These are phyloP conservation scores for Frieseomelitta varia DNA, from an alignment of 1,140 invertebrate genomes.

Conservation along the genomic window DNA sequence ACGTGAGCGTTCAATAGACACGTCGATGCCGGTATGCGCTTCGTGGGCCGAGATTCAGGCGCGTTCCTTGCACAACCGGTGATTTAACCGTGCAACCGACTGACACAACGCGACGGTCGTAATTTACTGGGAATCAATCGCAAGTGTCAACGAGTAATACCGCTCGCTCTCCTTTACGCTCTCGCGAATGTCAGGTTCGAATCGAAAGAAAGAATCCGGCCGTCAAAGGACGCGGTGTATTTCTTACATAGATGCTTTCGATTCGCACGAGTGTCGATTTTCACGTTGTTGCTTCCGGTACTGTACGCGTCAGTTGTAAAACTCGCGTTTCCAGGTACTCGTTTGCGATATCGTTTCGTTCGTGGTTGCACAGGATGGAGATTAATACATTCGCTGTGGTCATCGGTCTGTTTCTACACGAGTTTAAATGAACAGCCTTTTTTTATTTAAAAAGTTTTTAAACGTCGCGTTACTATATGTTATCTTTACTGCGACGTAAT, in stretches of 20 bases:
- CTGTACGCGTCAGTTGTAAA: neutral
- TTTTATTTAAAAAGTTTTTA: no score
- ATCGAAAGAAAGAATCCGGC: neutral
- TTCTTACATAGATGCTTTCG: neutral
- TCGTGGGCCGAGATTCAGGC: conserved; percentile 43
- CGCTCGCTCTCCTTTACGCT: neutral
- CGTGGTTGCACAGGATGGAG: neutral
- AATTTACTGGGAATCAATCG: conserved; percentile 20
- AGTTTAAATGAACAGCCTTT: no score
- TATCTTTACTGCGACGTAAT: no score
- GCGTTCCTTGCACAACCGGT: conserved; percentile 28
- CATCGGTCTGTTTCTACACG: no score
- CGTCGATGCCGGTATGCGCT: conserved; percentile 29
- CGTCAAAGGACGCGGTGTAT: no score
- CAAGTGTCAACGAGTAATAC: neutral
- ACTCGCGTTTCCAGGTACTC: neutral
- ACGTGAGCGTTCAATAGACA: conserved; percentile 43
- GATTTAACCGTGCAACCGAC: conserved; percentile 8
- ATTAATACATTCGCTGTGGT: no score
- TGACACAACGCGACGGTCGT: conserved; percentile 2
- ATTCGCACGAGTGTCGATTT: neutral
- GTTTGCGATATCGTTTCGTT: neutral
- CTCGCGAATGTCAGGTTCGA: neutral
- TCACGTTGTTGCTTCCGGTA: neutral
- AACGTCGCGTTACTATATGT: no score